Conservation (phyloP, 1,140 invertebrate species). For the Drosophila tsacasi region DNA sequence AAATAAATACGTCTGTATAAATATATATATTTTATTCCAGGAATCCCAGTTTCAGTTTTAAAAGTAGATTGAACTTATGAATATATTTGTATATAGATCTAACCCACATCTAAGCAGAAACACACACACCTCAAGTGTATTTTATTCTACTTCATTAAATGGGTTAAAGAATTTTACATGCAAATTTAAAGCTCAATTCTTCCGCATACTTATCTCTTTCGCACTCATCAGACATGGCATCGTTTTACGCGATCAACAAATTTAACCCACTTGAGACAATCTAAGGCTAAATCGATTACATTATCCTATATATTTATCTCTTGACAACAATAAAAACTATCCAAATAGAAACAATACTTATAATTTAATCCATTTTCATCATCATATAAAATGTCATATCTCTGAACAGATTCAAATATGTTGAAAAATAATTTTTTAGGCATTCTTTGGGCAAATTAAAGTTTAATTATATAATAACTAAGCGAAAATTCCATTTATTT, state of each 20-base stretch:
- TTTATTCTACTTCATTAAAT: constrained; percentile 24
- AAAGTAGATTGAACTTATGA: background rate
- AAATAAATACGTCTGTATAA: background rate
- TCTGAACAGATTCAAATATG: too few relatives aligned
- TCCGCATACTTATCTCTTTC: constrained; percentile 50
- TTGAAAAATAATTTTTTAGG: too few relatives aligned
- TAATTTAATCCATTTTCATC: too few relatives aligned
- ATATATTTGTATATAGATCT: background rate
- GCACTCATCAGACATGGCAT: constrained; percentile 12
- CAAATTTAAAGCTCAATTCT: constrained; percentile 41
- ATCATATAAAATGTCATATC: too few relatives aligned
- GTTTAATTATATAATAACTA: too few relatives aligned
- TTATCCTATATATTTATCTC: background rate
- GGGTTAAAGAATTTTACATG: constrained; percentile 36
- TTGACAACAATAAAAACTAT: background rate
- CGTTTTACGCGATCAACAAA: background rate
- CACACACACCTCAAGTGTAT: background rate
- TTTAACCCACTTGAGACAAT: constrained; percentile 25
- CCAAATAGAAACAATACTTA: background rate
- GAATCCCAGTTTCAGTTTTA: background rate
- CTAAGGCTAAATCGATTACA: too few relatives aligned
- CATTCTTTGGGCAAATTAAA: too few relatives aligned
- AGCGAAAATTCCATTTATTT: too few relatives aligned
- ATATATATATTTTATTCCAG: background rate
- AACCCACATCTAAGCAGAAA: background rate